These are phyloP conservation scores for Leiothrix lutea DNA, from an alignment of 2,113 vertebrate genomes.

Conservation along the genomic window DNA sequence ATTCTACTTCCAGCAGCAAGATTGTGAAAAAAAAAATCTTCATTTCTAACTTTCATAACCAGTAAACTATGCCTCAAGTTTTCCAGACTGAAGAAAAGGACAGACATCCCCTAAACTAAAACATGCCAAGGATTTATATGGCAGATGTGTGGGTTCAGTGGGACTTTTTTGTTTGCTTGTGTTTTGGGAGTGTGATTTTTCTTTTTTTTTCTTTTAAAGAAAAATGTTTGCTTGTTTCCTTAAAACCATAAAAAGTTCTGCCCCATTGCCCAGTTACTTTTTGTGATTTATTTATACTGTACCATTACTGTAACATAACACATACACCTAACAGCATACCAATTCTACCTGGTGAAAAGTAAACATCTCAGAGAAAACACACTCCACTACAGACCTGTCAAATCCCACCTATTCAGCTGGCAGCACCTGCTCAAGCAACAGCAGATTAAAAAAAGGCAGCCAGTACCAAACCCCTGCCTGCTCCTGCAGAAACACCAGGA, in stretches of 20 bases:
- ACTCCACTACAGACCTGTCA: neutral
- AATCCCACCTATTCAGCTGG: neutral
- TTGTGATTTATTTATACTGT: neutral
- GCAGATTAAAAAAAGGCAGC: neutral
- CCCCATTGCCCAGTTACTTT: neutral
- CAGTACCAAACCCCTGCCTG: neutral
- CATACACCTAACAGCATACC: neutral
- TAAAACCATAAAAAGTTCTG: neutral
- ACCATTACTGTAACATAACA: neutral
- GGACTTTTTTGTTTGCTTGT: neutral
- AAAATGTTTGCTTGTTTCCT: neutral
- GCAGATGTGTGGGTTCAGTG: neutral
- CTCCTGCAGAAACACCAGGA: neutral
- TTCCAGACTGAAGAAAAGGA: neutral
- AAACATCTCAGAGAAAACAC: neutral
- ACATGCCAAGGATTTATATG: neutral
- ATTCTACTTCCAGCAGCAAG: neutral
- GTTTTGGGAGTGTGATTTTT: neutral
- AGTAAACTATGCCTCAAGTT: neutral
- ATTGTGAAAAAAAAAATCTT: neutral
- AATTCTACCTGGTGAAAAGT: neutral
- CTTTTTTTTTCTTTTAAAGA: neutral
- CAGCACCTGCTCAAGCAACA: neutral
- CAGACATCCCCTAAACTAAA: neutral
- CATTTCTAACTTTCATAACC: neutral